Conservation (phyloP, 2,113 vertebrate genomes). For the Felis chaus region DNA sequence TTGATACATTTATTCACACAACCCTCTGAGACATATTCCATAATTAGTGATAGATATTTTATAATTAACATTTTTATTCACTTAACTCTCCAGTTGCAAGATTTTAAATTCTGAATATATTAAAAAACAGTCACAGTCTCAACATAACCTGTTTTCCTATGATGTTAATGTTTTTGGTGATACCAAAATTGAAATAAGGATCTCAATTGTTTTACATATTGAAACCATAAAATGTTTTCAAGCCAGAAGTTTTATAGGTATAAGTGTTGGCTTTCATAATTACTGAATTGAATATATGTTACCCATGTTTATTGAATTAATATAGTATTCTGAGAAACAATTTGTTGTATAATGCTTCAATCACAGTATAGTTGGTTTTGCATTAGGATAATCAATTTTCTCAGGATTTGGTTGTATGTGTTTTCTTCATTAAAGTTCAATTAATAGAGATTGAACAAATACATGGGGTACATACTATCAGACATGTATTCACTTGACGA, state of each 20-base stretch:
- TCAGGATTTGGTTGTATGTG: not conserved
- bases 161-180: not conserved
- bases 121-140: not conserved
- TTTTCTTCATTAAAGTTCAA: not conserved
- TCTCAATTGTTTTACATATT: not conserved
- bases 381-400: not conserved
- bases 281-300: not conserved
- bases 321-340: not conserved
- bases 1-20: not conserved
- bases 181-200: not conserved
- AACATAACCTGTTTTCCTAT: not conserved
- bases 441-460: not conserved
- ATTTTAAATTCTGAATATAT: not conserved
- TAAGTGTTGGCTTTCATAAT: not conserved
- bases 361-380: not conserved
- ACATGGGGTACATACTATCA: not conserved
- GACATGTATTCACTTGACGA: not conserved
- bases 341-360: not conserved
- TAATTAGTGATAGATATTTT: slow-evolving; percentile 26
- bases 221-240: not conserved
- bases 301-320: not conserved
- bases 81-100: not conserved
- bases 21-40: not conserved
- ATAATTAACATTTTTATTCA: not conserved
- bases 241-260: not conserved